These are phyloP conservation scores for Rhynchonycteris naso DNA, from an alignment of 2,797 vertebrate genomes.

Conservation along the genomic window DNA sequence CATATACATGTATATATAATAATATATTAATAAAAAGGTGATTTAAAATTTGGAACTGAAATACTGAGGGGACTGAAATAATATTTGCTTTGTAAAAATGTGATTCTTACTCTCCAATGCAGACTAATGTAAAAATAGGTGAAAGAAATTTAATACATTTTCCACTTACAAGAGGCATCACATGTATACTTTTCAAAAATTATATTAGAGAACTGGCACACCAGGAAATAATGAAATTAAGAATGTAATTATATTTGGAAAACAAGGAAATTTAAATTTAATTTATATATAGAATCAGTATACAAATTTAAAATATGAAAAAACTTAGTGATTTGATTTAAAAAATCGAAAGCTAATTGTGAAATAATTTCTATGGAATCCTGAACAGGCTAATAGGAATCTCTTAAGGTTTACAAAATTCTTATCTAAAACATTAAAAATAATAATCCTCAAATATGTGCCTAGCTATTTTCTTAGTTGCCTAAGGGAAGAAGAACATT, in stretches of 20 bases:
- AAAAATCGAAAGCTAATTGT: background rate
- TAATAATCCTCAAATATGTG: background rate
- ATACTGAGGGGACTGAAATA: background rate
- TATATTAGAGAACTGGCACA: background rate
- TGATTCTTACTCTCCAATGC: background rate
- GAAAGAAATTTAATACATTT: slow-evolving; percentile 36
- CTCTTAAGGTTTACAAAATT: background rate
- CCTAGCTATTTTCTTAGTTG: slow-evolving; percentile 7
- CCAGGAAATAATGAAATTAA: slow-evolving; percentile 19
- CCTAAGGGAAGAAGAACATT: background rate
- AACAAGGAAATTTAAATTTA: background rate
- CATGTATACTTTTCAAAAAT: background rate
- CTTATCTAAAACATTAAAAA: slow-evolving; percentile 21
- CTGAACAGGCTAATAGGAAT: background rate
- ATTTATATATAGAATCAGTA: background rate
- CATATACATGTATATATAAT: background rate
- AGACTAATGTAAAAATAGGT: background rate
- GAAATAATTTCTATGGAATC: background rate
- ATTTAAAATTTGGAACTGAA: background rate
- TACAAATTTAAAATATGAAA: background rate
- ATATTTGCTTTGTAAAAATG: background rate
- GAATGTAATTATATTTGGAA: slow-evolving; percentile 11
- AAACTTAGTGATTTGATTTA: background rate
- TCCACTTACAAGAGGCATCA: background rate
- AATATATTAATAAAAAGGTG: slow-evolving; percentile 21